Percentiles rank a stretch among this genome's conserved stretches.
Evolutionary conservation across 2,888 invertebrate species (phyloP).

Genomic region (Desoria tigrina): DNA sequence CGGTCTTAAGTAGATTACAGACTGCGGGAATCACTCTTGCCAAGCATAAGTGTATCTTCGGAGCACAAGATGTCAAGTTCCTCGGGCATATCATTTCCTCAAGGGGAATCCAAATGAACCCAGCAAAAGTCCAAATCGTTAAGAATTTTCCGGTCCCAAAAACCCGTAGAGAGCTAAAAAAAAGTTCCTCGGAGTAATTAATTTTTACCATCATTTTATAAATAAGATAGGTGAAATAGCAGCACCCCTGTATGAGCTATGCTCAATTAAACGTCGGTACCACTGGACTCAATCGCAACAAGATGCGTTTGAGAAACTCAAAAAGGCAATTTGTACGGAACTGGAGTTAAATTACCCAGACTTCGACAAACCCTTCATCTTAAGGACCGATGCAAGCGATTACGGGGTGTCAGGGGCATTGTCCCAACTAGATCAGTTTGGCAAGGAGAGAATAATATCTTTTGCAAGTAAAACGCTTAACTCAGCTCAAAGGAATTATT

Average conservation of each 20-base stretch:
- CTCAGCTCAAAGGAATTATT: constrained; percentile 14
- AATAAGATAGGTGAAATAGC: constrained; percentile 32
- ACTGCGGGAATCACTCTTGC: no score
- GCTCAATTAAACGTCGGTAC: constrained; percentile 33
- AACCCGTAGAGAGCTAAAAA: constrained; percentile 27
- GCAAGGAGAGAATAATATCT: neutral
- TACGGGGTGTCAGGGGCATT: constrained; percentile 9
- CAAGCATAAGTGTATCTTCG: no score
- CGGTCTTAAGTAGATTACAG: no score
- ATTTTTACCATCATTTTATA: constrained; percentile 47
- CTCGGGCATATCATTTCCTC: constrained; percentile 52
- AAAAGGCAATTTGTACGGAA: constrained; percentile 21
- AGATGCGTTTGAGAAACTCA: constrained; percentile 33
- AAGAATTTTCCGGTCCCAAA: constrained; percentile 20
- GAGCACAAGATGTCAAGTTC: no score
- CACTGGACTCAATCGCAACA: constrained; percentile 22
- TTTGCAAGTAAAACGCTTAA: constrained; percentile 17
- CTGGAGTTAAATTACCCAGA: constrained; percentile 17
- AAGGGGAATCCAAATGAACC: constrained; percentile 54
- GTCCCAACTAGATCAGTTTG: neutral
- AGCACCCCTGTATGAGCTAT: constrained; percentile 21
- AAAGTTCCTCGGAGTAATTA: constrained; percentile 30
- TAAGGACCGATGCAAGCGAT: constrained; percentile 15
- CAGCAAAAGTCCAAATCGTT: neutral
- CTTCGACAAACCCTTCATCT: constrained; percentile 21